These are phyloP conservation scores for Phyto melanocephala DNA, from an alignment of 2,888 invertebrate genomes.

Conservation along the genomic window DNA sequence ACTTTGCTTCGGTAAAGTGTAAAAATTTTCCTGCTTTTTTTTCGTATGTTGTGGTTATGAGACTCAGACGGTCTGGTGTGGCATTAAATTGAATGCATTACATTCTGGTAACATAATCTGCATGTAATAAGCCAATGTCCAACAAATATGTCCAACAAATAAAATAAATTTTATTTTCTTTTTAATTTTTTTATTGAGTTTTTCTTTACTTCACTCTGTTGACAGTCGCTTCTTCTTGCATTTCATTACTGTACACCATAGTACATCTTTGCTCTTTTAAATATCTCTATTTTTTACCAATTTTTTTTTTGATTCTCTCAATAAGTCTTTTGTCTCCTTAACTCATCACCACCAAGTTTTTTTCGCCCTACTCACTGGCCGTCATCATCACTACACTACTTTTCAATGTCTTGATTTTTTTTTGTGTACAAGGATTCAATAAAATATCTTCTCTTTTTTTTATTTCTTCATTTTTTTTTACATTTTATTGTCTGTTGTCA, in stretches of 20 bases:
- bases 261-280: not conserved
- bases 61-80: conserved; percentile 34
- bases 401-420: not conserved
- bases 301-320: conserved; percentile 30
- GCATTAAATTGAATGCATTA: conserved; percentile 57
- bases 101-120: conserved; percentile 61
- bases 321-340: conserved; percentile 52
- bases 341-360: conserved; percentile 37
- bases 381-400: conserved; percentile 24
- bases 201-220: not conserved
- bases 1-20: not conserved
- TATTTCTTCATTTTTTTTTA: not conserved
- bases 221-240: not conserved
- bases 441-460: conserved; percentile 13
- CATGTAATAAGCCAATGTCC: conserved; percentile 63
- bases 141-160: conserved; percentile 54
- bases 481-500: conserved; percentile 30
- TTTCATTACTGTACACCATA: not conserved
- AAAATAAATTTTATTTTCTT: conserved; percentile 16
- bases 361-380: not conserved
- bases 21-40: not conserved
- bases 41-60: not conserved
- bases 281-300: not conserved
- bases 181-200: too few species aligned
- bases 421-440: conserved; percentile 1